phyloP scores from a whole-genome alignment of 2,888 invertebrate species.

The Aquatica leii region DNA sequence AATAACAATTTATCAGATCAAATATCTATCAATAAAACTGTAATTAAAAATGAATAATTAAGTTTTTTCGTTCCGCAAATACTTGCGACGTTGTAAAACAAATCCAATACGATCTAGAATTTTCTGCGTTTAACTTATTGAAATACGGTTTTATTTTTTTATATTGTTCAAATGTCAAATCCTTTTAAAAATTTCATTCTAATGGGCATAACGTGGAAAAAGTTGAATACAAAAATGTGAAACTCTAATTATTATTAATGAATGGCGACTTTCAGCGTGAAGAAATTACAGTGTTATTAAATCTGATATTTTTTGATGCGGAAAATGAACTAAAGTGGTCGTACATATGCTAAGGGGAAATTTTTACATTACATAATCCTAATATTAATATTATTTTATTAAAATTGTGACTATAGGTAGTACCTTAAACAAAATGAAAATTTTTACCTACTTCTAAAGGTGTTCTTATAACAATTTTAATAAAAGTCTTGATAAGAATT shows the following conservation, averaged over 20 bases:
- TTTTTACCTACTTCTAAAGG: neutral
- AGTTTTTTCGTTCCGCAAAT: neutral
- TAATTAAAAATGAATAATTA: conserved; percentile 8
- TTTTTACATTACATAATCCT: too few relatives aligned
- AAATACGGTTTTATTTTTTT: conserved; percentile 4
- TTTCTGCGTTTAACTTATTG: neutral
- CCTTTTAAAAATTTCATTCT: conserved; percentile 1
- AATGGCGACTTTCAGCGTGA: too few relatives aligned
- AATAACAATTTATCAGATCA: too few relatives aligned
- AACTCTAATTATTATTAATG: too few relatives aligned
- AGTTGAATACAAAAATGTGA: neutral
- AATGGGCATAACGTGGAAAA: conserved; percentile 4
- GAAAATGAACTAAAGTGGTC: too few relatives aligned
- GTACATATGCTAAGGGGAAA: neutral
- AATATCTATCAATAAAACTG: too few relatives aligned
- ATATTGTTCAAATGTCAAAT: neutral
- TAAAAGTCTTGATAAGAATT: conserved; percentile 15
- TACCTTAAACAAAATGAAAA: too few relatives aligned
- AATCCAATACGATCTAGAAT: neutral
- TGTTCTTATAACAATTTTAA: conserved; percentile 20
- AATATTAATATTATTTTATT: too few relatives aligned
- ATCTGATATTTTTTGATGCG: too few relatives aligned
- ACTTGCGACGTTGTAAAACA: neutral
- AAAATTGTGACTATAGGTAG: too few relatives aligned
- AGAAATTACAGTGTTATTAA: too few relatives aligned